Evolutionary conservation across 2,888 invertebrate genomes (phyloP), one percentile per base, ranked within the genome.

Genomic region (Ptychoptera contaminata): DNA sequence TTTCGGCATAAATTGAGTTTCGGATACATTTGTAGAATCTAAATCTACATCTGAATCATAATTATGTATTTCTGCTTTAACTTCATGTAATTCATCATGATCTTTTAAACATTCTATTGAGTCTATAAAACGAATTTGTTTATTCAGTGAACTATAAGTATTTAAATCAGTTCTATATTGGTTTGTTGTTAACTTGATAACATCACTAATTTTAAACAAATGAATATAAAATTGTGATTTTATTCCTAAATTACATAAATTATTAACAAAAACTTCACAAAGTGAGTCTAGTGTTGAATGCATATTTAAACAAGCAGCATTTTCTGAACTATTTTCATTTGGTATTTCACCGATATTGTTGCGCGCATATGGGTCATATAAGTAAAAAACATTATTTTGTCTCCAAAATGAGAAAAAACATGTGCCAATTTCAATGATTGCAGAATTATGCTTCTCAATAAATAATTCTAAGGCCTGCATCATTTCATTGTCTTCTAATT

Each of bases 301-400:
- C 72, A 79, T 75, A 44, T 75, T 67, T n/a, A 77, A 68, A 52
- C 77, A 76, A 1, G 75, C 76, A 39, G 67, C 64, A 1, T 71
- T 23, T 5, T 23, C 23, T 23, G 23, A 69, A 3, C 29, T 15
- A 16, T 48, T 48, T 43, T 68, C 66, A 36, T 65, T 52, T 5
- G 70, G 62, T 42, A 67, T 58, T 39, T 55, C 46, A 0, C 72
- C 75, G 51, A 74, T 72, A 11, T 54, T 59, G 8, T 72, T 69
- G 2, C 75, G 65, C 2, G 73, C 70, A 50, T 74, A 75, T 0
- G 74, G 73, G 56, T 76, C 75, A 51, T 74, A 75, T 45, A 72
- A 61, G 52, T 72, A 76, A 52, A 56, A 74, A 70, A 74, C 71
- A 42, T 72, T 71, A 44, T 72, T 69, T 53, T 75, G 73, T 44